Evolutionary conservation across 2,888 invertebrate species (phyloP).

Genomic region (Drosophila nigricruria): DNA sequence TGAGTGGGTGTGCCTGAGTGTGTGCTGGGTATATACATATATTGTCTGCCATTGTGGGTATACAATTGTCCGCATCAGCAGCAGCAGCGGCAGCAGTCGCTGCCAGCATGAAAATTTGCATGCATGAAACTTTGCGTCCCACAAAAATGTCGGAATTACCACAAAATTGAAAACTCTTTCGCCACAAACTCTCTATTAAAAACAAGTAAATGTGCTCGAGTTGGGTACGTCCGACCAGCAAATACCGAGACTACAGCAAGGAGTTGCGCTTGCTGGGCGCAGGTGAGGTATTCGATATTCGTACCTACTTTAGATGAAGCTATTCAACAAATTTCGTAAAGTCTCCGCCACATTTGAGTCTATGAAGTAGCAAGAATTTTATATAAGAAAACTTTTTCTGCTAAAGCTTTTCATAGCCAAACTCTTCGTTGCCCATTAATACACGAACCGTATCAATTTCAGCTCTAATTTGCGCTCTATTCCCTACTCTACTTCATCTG

Average conservation of each 20-base stretch:
- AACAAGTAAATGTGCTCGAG: not conserved
- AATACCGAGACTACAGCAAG: not conserved
- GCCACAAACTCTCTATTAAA: constrained; percentile 16
- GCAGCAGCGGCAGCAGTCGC: not conserved
- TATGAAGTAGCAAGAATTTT: not conserved
- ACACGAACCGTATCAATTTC: not conserved
- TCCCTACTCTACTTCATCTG: not conserved
- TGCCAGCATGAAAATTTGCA: constrained; percentile 24
- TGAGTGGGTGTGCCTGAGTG: constrained; percentile 4
- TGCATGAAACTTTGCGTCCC: constrained; percentile 14
- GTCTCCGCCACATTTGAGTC: not conserved
- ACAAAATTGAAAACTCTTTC: constrained; percentile 14
- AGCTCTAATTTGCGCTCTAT: not conserved
- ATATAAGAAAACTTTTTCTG: not conserved
- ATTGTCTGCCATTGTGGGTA: constrained; percentile 56
- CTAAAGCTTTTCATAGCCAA: not conserved
- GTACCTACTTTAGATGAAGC: no score
- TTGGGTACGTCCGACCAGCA: not conserved
- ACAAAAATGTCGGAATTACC: constrained; percentile 16
- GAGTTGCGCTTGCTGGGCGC: not conserved
- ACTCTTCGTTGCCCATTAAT: not conserved
- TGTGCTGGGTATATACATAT: not conserved
- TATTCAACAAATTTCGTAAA: no score
- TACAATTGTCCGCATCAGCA: constrained; percentile 36
- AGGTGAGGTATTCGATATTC: no score